phyloP scores from a whole-genome alignment of 2,113 vertebrate genomes.

The Takifugu flavidus region DNA sequence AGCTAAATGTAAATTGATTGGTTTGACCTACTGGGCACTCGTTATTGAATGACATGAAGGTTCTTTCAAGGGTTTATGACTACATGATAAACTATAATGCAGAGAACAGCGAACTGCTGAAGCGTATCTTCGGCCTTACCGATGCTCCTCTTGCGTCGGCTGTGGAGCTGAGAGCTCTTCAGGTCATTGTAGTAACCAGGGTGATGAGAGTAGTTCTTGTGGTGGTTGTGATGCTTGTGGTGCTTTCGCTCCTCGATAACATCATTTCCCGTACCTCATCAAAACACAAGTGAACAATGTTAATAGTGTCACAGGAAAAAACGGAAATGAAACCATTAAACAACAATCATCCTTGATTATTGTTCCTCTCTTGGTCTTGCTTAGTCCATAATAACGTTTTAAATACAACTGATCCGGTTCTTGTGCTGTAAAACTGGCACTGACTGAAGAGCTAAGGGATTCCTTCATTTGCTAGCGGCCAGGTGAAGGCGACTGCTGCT shows the following conservation, averaged over 20 bases:
- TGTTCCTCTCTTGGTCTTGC: too few species aligned
- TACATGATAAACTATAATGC: not conserved
- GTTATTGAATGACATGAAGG: constrained; percentile 14
- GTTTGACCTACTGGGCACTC: constrained; percentile 52
- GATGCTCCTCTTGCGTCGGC: constrained; percentile 88
- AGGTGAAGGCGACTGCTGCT: constrained; percentile 16
- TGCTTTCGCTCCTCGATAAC: constrained; percentile 82
- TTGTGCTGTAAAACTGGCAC: not conserved
- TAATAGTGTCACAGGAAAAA: constrained; percentile 55
- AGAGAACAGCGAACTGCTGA: constrained; percentile 21
- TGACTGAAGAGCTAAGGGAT: too few species aligned
- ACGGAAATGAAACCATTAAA: constrained; percentile 7
- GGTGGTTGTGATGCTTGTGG: constrained; percentile 76
- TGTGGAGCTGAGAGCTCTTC: constrained; percentile 84
- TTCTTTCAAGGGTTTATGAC: constrained; percentile 35
- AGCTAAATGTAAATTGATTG: constrained; percentile 52
- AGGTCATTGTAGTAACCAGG: constrained; percentile 80
- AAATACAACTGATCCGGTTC: not conserved
- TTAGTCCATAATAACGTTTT: constrained; percentile 46
- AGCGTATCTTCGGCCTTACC: constrained; percentile 76
- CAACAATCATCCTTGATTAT: not conserved
- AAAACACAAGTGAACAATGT: constrained; percentile 58
- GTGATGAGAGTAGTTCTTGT: constrained; percentile 66
- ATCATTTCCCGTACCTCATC: constrained; percentile 80
- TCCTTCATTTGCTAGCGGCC: too few species aligned